These are phyloP conservation scores for Pediacus dermestoides DNA, from an alignment of 2,888 invertebrate genomes.

Conservation along the genomic window DNA sequence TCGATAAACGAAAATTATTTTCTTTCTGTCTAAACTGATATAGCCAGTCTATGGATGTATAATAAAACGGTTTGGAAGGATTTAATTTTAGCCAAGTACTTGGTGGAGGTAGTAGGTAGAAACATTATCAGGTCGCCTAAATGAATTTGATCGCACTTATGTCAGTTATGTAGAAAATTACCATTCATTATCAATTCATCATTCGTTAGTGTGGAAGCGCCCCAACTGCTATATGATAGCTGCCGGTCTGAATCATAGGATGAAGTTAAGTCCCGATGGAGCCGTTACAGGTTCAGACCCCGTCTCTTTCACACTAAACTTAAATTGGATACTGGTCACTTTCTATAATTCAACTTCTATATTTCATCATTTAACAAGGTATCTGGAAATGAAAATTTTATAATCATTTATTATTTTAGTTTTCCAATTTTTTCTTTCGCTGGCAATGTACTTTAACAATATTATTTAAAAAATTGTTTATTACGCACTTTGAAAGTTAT, in stretches of 20 bases:
- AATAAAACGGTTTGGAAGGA: too few relatives aligned
- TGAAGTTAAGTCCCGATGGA: constrained; percentile 46
- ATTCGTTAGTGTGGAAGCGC: constrained; percentile 26
- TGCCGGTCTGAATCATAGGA: constrained; percentile 48
- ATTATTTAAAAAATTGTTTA: too few relatives aligned
- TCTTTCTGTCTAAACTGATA: too few relatives aligned
- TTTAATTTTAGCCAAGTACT: too few relatives aligned
- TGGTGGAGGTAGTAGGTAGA: too few relatives aligned
- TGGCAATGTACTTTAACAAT: too few relatives aligned
- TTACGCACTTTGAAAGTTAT: too few relatives aligned
- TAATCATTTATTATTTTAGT: too few relatives aligned
- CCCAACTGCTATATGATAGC: constrained; percentile 43
- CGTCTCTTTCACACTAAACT: constrained; percentile 50
- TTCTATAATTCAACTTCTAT: constrained; percentile 52
- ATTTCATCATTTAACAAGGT: constrained; percentile 45
- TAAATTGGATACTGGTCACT: constrained; percentile 52
- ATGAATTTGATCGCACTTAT: constrained; percentile 41
- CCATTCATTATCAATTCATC: constrained; percentile 46
- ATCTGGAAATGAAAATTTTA: too few relatives aligned
- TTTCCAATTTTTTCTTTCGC: too few relatives aligned
- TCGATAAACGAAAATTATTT: too few relatives aligned
- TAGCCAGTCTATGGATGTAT: too few relatives aligned
- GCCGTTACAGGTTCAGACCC: constrained; percentile 48
- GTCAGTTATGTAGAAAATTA: constrained; percentile 43
- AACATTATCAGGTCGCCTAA: constrained; percentile 30